A percentile compares a stretch with the other conserved stretches of the same genome.
Conservation (phyloP, 2,797 vertebrate species). For the Intellagama lesueurii region DNA sequence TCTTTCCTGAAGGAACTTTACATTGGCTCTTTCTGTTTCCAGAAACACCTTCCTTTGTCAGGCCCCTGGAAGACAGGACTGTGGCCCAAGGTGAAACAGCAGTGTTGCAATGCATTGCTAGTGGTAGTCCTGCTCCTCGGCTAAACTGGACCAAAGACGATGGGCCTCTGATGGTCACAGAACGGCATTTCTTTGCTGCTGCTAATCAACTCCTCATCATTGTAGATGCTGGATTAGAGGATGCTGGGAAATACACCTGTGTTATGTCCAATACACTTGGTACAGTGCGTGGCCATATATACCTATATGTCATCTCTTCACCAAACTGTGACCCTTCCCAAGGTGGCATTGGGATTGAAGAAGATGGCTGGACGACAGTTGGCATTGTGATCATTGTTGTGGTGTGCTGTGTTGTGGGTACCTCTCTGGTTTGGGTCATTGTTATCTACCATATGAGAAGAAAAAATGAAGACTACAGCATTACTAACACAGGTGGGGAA, state of each 20-base stretch:
- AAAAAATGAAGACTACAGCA: conserved; percentile 85
- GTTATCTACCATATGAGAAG: conserved; percentile 89
- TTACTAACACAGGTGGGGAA: conserved; percentile 83
- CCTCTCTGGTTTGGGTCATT: conserved; percentile 86
- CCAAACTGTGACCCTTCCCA: conserved; percentile 82
- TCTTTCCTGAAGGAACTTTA: neutral
- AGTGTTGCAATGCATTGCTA: conserved; percentile 86
- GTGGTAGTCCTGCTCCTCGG: conserved; percentile 84
- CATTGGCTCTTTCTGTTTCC: conserved; percentile 9
- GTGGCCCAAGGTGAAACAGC: conserved; percentile 84
- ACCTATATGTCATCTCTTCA: conserved; percentile 81
- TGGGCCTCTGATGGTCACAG: conserved; percentile 81
- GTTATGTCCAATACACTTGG: conserved; percentile 87
- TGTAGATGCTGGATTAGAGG: conserved; percentile 82
- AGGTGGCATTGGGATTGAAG: conserved; percentile 71
- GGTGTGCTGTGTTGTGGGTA: conserved; percentile 87
- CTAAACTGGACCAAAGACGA: conserved; percentile 88
- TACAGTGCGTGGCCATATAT: conserved; percentile 85
- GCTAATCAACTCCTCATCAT: conserved; percentile 87
- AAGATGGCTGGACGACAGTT: conserved; percentile 83
- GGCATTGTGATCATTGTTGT: conserved; percentile 87
- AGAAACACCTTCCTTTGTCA: conserved; percentile 86
- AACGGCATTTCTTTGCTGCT: conserved; percentile 85
- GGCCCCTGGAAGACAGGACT: conserved; percentile 84
- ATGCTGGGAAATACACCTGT: conserved; percentile 86